These are phyloP conservation scores for Myotis planiceps DNA, from an alignment of 2,797 vertebrate species.

Conservation along the genomic window DNA sequence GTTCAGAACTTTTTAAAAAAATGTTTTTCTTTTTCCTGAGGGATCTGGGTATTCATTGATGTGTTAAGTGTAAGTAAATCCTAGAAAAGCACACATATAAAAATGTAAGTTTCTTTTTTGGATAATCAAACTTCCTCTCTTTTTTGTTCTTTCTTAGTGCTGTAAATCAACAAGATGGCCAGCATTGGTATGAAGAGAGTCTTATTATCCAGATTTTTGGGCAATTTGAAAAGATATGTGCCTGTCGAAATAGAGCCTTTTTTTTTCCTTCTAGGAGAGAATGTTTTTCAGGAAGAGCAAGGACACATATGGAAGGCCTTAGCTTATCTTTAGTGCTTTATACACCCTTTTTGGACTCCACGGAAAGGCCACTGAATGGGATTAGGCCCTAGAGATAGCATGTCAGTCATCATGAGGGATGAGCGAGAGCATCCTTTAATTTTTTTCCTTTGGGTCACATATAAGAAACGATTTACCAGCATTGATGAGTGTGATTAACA, in stretches of 20 bases:
- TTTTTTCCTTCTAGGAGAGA: not conserved
- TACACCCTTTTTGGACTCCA: not conserved
- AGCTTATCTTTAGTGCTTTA: slow-evolving; percentile 53
- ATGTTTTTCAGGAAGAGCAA: not conserved
- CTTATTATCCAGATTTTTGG: not conserved
- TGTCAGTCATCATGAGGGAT: slow-evolving; percentile 8
- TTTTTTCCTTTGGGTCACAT: not conserved
- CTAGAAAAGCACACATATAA: slow-evolving; percentile 12
- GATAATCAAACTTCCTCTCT: not conserved
- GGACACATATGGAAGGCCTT: slow-evolving; percentile 50
- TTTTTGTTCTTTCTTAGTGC: not conserved
- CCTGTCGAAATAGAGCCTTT: not conserved
- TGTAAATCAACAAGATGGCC: not conserved
- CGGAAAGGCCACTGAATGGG: not conserved
- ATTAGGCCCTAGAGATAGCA: slow-evolving; percentile 34
- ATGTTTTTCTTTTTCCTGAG: not conserved
- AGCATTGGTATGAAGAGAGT: not conserved
- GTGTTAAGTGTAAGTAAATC: not conserved
- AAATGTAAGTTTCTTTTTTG: slow-evolving; percentile 12
- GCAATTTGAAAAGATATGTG: slow-evolving; percentile 27
- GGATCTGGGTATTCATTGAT: not conserved
- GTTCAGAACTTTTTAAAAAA: not conserved
- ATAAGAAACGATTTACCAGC: slow-evolving; percentile 24
- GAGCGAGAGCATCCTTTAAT: not conserved
- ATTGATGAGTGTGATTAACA: not conserved